Base-by-base conservation (phyloP, 2,113 vertebrate species). In the Engraulis encrasicolus region DNA sequence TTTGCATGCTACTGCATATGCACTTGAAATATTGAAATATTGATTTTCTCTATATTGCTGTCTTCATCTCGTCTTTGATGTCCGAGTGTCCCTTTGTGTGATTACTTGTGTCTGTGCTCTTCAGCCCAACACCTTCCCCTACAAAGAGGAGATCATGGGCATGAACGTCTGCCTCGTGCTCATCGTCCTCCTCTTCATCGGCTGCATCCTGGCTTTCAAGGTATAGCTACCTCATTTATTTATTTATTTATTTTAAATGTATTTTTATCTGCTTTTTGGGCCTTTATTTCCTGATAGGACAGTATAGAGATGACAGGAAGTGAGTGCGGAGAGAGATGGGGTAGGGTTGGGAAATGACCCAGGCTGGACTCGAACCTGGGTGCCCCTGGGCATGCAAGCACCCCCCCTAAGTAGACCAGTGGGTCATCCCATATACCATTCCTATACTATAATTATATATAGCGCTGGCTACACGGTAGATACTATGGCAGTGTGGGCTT, bases 91-190 rank as follows among this genome's bases (percentile, higher is more conserved):
- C 27, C 0, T 36, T 34, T 74, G 66, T 34, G 27, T 74, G 11
- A 12, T 34, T n/a, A n/a, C n/a, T 34, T 74, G 40, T 45, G 40
- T 74, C 1, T 15, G 1, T 23, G 11, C 11, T 91, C 84, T 90
- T 91, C 93, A 99, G 98, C 98, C 98, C 31, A 94, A 90, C 88
- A 96, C 96, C 85, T 97, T 99, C 91, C 97, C 97, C 82, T 98
- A 98, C 93, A 98, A 96, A 94, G 97, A 99, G 89, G 97, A 99
- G 88, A 96, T 99, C 88, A 96, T 98, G 95, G 97, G 97, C 81
- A 96, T 98, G 92, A 97, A 97, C 81, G 94, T 97, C 1, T 99
- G 97, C 93, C 95, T 99, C 92, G 93, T 98, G 87, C 96, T 99
- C 85, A 96, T 96, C 88, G 97, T 99, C 87, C 96, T 99, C 48